A percentile compares a stretch with the other conserved stretches of the same genome.
Conservation (phyloP, 2,113 vertebrate species). For the Gymnogyps californianus region DNA sequence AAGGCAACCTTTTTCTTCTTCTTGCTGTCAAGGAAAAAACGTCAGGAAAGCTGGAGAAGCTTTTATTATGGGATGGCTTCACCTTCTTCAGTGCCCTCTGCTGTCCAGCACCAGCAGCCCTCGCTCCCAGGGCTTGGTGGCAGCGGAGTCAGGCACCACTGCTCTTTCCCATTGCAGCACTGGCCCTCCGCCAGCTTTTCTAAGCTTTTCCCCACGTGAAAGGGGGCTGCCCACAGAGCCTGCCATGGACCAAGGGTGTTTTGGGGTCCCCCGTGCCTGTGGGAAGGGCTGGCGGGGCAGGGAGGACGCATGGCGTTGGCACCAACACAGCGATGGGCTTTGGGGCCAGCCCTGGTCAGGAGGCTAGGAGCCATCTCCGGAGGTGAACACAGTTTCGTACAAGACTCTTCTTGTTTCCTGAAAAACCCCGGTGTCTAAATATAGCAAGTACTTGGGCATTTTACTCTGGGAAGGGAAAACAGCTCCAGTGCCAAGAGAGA, state of each 20-base stretch:
- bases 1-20: background rate
- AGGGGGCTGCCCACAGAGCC: background rate
- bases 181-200: background rate
- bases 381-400: background rate
- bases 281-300: background rate
- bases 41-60: background rate
- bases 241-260: accelerated
- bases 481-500: background rate
- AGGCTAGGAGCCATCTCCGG: background rate
- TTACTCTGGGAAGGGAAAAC: constrained; percentile 36
- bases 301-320: background rate
- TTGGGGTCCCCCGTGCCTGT: background rate
- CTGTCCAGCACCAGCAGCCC: background rate
- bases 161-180: background rate
- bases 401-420: constrained; percentile 6
- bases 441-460: constrained; percentile 39
- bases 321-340: accelerated
- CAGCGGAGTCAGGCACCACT: background rate
- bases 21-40: accelerated
- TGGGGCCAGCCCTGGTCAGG: background rate
- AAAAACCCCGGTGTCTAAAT: background rate
- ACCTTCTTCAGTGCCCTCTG: background rate
- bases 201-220: background rate
- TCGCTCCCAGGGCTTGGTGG: background rate
- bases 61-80: background rate